phyloP scores from a whole-genome alignment of 1,140 invertebrate genomes.

The Phthorimaea operculella region DNA sequence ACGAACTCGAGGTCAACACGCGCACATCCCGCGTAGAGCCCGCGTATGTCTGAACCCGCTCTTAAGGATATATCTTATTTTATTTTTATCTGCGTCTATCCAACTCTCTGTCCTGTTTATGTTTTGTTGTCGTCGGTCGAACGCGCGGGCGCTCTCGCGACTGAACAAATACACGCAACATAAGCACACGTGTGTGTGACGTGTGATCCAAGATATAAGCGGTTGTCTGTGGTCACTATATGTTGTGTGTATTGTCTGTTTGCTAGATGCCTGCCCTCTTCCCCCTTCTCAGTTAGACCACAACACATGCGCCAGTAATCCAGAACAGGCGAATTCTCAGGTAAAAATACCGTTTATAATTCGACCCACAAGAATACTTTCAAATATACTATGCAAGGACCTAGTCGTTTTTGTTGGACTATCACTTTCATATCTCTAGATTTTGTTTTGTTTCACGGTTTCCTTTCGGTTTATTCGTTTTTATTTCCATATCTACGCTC shows the following conservation, averaged over 20 bases:
- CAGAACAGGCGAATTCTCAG: slow-evolving; percentile 69
- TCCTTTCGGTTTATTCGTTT: slow-evolving; percentile 39
- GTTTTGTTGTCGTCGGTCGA: slow-evolving; percentile 30
- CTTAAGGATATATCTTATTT: slow-evolving; percentile 21
- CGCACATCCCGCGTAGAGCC: no score
- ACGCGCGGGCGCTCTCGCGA: slow-evolving; percentile 28
- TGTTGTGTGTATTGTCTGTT: slow-evolving; percentile 71
- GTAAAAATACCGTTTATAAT: slow-evolving; percentile 65
- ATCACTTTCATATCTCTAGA: slow-evolving; percentile 61
- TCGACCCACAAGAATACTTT: slow-evolving; percentile 63
- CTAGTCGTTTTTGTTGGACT: slow-evolving; percentile 56
- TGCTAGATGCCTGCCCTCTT: slow-evolving; percentile 75
- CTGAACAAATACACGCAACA: slow-evolving; percentile 62
- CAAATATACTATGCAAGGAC: slow-evolving; percentile 59
- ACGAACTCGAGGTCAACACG: no score
- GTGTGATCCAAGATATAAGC: slow-evolving; percentile 66
- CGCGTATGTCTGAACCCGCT: no score
- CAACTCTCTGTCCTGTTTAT: slow-evolving; percentile 56
- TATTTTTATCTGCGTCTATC: slow-evolving; percentile 44
- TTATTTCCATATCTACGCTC: slow-evolving; percentile 50
- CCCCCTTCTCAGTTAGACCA: slow-evolving; percentile 76
- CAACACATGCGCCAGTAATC: slow-evolving; percentile 70
- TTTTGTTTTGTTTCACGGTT: slow-evolving; percentile 46
- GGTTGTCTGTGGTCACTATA: slow-evolving; percentile 68
- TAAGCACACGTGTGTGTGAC: slow-evolving; percentile 56